A percentile compares a stretch with the other conserved stretches of the same genome.
phyloP scores from a whole-genome alignment of 2,888 invertebrate species.

The Synergus umbraculus region DNA sequence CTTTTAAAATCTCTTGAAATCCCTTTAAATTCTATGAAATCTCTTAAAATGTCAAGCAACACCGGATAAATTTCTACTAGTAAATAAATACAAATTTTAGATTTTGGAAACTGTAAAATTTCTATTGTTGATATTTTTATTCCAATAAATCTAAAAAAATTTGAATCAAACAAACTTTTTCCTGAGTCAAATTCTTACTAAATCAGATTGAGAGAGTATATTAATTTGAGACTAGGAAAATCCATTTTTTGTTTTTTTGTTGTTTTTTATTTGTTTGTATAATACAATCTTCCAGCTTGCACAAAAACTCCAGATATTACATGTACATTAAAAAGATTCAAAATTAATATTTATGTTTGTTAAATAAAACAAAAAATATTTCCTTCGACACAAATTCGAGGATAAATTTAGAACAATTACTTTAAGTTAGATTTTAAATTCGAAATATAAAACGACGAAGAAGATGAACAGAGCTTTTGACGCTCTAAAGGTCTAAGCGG shows the following conservation, averaged over 20 bases:
- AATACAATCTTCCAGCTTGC: conserved; percentile 11
- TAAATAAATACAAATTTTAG: too few relatives aligned
- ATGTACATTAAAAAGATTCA: background rate
- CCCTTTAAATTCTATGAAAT: too few relatives aligned
- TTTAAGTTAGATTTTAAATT: conserved; percentile 8
- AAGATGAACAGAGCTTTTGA: conserved; percentile 49
- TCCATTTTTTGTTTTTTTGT: background rate
- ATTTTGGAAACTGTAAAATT: too few relatives aligned
- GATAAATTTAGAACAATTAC: background rate
- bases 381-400: background rate
- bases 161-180: too few relatives aligned
- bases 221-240: background rate
- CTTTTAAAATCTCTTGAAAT: too few relatives aligned
- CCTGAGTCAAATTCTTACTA: too few relatives aligned
- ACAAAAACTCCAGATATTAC: conserved; percentile 17
- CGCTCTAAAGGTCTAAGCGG: conserved; percentile 56
- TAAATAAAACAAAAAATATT: background rate
- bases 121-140: too few relatives aligned
- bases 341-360: background rate
- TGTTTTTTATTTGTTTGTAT: background rate
- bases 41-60: too few relatives aligned
- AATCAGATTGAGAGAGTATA: background rate
- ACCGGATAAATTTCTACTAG: too few relatives aligned
- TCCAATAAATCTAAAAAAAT: too few relatives aligned
- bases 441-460: conserved; percentile 46